Evolutionary conservation across 2,113 vertebrate species (phyloP).

Genomic region (Pedetes capensis): DNA sequence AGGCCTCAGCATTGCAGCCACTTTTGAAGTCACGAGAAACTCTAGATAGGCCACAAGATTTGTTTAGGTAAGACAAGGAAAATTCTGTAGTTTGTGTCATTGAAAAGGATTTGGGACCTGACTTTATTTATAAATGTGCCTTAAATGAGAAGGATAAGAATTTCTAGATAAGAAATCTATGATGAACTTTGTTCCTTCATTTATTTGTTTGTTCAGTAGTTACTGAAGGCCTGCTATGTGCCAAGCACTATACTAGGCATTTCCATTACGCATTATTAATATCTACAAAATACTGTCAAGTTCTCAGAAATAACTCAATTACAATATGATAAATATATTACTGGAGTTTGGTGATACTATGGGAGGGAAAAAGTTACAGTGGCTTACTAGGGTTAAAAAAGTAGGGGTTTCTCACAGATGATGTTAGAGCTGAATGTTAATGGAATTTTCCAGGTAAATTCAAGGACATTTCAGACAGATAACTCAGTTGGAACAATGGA

Average conservation of each 20-base stretch:
- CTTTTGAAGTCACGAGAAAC: conserved; percentile 31
- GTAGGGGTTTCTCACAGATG: background rate
- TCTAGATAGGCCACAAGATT: background rate
- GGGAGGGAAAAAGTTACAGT: background rate
- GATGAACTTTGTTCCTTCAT: background rate
- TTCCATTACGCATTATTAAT: background rate
- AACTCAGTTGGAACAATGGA: background rate
- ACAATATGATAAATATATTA: background rate
- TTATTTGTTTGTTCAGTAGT: conserved; percentile 5
- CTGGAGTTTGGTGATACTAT: background rate
- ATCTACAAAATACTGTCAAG: background rate
- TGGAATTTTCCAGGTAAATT: background rate
- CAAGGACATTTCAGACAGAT: background rate
- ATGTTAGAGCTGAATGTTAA: background rate
- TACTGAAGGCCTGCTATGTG: background rate
- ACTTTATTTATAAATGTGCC: background rate
- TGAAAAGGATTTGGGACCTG: background rate
- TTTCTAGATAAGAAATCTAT: background rate
- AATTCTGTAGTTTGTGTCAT: conserved; percentile 10
- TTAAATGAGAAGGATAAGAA: background rate
- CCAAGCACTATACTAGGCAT: background rate
- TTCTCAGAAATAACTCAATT: background rate
- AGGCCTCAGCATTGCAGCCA: background rate
- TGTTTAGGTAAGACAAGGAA: conserved; percentile 53
- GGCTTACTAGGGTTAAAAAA: background rate